A percentile compares a stretch with the other conserved stretches of the same genome.
phyloP scores from a whole-genome alignment of 1,140 invertebrate genomes.

The Cheumatopsyche charites region DNA sequence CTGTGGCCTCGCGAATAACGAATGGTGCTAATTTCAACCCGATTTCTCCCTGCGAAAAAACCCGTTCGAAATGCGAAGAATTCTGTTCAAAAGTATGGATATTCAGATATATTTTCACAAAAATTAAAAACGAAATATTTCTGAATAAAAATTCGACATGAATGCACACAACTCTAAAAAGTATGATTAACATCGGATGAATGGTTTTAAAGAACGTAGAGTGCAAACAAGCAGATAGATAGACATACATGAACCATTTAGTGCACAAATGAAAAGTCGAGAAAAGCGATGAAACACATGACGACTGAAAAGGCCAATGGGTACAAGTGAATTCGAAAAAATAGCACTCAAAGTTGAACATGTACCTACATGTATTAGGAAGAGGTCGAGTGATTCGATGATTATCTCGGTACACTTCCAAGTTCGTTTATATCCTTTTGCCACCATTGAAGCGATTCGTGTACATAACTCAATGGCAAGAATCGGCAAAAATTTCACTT shows the following conservation, averaged over 20 bases:
- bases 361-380: too few species aligned
- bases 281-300: too few species aligned
- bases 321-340: too few species aligned
- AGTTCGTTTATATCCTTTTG: too few species aligned
- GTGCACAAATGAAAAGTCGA: too few species aligned
- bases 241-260: too few species aligned
- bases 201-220: background rate
- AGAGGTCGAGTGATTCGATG: too few species aligned
- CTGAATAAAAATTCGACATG: background rate
- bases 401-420: too few species aligned
- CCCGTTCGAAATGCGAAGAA: background rate
- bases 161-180: background rate
- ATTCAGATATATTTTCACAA: background rate
- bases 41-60: background rate
- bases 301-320: too few species aligned
- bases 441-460: background rate
- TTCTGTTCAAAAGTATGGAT: background rate
- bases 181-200: background rate
- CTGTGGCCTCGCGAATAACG: slow-evolving; percentile 27
- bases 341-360: too few species aligned
- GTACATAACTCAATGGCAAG: background rate
- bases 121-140: background rate
- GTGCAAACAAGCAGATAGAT: too few species aligned
- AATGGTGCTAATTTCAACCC: slow-evolving; percentile 32
- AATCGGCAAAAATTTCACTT: slow-evolving; percentile 6